These are phyloP conservation scores for Lerema accius DNA, from an alignment of 1,140 invertebrate genomes.

Conservation along the genomic window DNA sequence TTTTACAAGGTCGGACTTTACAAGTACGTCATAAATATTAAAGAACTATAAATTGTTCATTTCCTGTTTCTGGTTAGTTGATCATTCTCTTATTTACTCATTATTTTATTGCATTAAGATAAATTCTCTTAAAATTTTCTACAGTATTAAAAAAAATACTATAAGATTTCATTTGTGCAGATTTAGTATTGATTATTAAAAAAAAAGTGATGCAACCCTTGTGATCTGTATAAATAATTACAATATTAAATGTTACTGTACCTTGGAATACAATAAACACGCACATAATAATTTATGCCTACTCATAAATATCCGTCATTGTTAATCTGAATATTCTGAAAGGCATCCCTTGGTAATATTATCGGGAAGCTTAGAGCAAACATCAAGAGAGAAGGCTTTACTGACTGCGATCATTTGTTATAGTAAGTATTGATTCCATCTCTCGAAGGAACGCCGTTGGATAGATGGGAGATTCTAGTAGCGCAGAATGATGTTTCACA, in stretches of 20 bases:
- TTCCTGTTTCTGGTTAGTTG: no score
- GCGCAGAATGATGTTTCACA: constrained; percentile 5
- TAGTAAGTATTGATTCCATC: constrained; percentile 28
- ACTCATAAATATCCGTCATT: constrained; percentile 13
- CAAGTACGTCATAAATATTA: no score
- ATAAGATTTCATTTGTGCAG: no score
- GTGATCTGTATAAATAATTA: not conserved
- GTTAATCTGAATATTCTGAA: constrained; percentile 10
- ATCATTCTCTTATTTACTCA: no score
- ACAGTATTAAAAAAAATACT: no score
- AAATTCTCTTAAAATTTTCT: no score
- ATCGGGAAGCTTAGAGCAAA: constrained; percentile 22
- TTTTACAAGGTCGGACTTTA: no score
- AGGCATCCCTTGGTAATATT: constrained; percentile 23
- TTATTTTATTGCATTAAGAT: no score
- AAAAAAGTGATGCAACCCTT: no score
- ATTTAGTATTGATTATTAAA: no score
- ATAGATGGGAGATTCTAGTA: constrained; percentile 11
- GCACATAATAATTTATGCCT: constrained; percentile 4
- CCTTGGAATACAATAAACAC: constrained; percentile 2
- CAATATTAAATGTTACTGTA: not conserved
- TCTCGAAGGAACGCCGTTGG: constrained; percentile 15
- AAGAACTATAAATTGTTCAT: no score
- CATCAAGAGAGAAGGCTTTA: constrained; percentile 31
- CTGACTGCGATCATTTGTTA: constrained; percentile 32